Evolutionary conservation across 2,113 vertebrate species (phyloP).

Genomic region (Calonectris borealis): DNA sequence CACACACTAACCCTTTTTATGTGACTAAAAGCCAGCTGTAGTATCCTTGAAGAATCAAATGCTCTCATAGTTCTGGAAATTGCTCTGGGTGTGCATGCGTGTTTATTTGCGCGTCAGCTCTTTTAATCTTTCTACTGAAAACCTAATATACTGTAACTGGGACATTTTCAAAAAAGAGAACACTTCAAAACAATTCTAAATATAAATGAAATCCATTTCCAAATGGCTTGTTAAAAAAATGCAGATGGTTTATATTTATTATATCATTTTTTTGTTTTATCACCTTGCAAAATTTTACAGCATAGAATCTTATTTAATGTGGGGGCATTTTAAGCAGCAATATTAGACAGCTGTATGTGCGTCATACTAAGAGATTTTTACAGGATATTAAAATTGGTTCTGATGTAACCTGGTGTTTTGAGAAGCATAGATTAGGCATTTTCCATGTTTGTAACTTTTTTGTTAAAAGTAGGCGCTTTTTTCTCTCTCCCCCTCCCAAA

Average conservation of each 20-base stretch:
- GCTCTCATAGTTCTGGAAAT: constrained; percentile 58
- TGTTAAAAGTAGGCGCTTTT: neutral
- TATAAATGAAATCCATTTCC: constrained; percentile 76
- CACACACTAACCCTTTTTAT: constrained; percentile 43
- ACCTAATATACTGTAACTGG: constrained; percentile 68
- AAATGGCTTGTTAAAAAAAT: constrained; percentile 75
- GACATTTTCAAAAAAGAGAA: constrained; percentile 69
- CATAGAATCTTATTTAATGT: constrained; percentile 77
- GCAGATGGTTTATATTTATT: constrained; percentile 81
- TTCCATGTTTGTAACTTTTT: constrained; percentile 53
- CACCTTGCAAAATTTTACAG: constrained; percentile 79
- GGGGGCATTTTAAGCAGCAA: constrained; percentile 73
- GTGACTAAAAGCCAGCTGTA: constrained; percentile 64
- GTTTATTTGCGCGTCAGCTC: constrained; percentile 57
- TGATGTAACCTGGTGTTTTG: constrained; percentile 72
- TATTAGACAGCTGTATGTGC: constrained; percentile 77
- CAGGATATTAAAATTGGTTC: constrained; percentile 77
- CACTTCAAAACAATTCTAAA: constrained; percentile 79
- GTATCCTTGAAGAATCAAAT: constrained; percentile 66
- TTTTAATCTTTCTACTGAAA: constrained; percentile 72
- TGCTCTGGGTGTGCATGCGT: constrained; percentile 25
- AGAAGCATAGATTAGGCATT: constrained; percentile 63
- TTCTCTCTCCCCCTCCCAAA: neutral
- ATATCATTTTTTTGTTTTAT: constrained; percentile 80
- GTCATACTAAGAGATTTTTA: constrained; percentile 67